Percentiles rank a stretch among this genome's conserved stretches.
These are phyloP conservation scores for Phyto melanocephala DNA, from an alignment of 2,888 invertebrate genomes.

Conservation along the genomic window DNA sequence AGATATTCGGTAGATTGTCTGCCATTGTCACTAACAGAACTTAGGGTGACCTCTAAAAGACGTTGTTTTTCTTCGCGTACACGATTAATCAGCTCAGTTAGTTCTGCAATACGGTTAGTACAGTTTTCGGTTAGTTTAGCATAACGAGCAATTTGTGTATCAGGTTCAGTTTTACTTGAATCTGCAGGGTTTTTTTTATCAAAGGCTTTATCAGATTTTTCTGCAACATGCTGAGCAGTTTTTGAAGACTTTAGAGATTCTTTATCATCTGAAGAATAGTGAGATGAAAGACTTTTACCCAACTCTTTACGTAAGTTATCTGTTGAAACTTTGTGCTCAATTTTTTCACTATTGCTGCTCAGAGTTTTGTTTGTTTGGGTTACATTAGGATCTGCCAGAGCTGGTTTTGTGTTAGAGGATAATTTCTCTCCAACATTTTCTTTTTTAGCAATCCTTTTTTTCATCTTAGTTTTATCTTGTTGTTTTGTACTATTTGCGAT, in stretches of 20 bases:
- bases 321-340: background rate
- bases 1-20: conserved; percentile 77
- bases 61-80: conserved; percentile 81
- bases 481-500: background rate
- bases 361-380: background rate
- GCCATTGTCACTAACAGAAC: conserved; percentile 75
- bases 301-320: background rate
- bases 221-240: background rate
- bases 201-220: conserved; percentile 49
- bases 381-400: background rate
- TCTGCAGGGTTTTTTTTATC: conserved; percentile 25
- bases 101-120: conserved; percentile 81
- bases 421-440: background rate
- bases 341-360: background rate
- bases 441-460: background rate
- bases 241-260: conserved; percentile 12
- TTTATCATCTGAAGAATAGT: conserved; percentile 15
- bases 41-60: conserved; percentile 78
- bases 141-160: conserved; percentile 76
- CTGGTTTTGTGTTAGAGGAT: background rate
- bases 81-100: conserved; percentile 81
- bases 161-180: conserved; percentile 28
- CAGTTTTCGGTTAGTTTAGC: conserved; percentile 81
- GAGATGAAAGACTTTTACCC: conserved; percentile 26
- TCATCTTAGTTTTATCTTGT: conserved; percentile 5